Evolutionary conservation across 2,888 invertebrate genomes (phyloP).

Genomic region (Zygothrica quintamaculata): DNA sequence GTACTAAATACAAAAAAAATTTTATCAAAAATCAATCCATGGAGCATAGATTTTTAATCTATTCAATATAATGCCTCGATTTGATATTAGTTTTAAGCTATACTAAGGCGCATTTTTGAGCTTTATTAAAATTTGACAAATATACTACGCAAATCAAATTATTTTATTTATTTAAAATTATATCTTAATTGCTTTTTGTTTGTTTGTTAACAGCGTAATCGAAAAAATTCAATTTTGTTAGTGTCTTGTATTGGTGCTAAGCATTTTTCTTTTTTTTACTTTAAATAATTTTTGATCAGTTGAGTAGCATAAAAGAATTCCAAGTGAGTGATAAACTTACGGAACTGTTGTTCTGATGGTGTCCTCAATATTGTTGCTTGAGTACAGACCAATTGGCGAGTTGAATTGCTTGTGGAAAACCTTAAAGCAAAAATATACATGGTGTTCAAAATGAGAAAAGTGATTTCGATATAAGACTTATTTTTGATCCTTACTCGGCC

Average conservation of each 20-base stretch:
- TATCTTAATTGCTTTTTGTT: no score
- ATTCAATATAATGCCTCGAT: conserved; percentile 52
- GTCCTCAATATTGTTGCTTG: conserved; percentile 94
- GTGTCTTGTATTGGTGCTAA: conserved; percentile 55
- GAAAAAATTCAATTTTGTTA: conserved; percentile 53
- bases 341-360: conserved; percentile 90
- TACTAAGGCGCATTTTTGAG: conserved; percentile 63
- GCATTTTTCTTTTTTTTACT: conserved; percentile 44
- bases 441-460: background rate
- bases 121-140: conserved; percentile 62
- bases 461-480: background rate
- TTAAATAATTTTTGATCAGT: no score
- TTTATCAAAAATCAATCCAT: conserved; percentile 47
- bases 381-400: conserved; percentile 95
- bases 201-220: conserved; percentile 65
- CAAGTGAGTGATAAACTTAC: conserved; percentile 81
- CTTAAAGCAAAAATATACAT: conserved; percentile 84
- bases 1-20: no score
- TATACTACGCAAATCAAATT: conserved; percentile 65
- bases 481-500: conserved; percentile 81
- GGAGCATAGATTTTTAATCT: conserved; percentile 47
- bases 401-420: conserved; percentile 95
- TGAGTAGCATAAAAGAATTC: conserved; percentile 55
- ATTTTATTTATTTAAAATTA: conserved; percentile 61
- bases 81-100: conserved; percentile 67